Base-by-base conservation (phyloP, 2,113 vertebrate genomes). In the Benitochromis conjunctus region DNA sequence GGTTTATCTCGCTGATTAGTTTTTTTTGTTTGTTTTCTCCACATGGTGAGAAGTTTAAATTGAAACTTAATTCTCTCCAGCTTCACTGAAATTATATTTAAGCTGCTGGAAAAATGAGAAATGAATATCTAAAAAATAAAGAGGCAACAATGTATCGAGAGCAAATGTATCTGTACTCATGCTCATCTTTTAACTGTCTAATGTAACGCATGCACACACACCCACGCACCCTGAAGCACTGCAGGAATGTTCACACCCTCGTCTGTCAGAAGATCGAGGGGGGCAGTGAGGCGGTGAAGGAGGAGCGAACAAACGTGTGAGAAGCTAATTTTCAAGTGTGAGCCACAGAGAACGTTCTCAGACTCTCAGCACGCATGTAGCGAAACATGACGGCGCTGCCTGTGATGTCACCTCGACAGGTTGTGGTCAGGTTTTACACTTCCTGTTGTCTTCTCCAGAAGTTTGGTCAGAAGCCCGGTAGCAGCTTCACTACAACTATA, bases 321-420 rank as follows among this genome's bases (percentile, higher is more conserved):
- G 34, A 56, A 90, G 43, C 41, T 18, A 79, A 80, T 88, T 86
- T 83, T 76, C 14, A 38, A 53, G 83, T 86, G 88, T 55, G 81
- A 84, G 56, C 18, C 81, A 56, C 55, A 1, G 29, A 80, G 83
- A 62, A 64, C 3, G 24, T 7, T 86, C 19, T 13, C 5, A 54
- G 2, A 29, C 19, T 53, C 43, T 36, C 58, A 13, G 46, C 21
- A 1, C 36, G 79, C 82, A 76, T 53, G 69, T 9, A 9, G 21
- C 62, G 51, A 80, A 60, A 6, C 21, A 48, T 4, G 9, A 26
- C 6, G 3, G 4, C 10, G 12, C 11, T 4, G 48, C 11, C 1
- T 36, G 80, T 41, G 58, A 43, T 24, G 80, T 18, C 74, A 54
- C n/a, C 69, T 13, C 7, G 26, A 29, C 58, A 11, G 36, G 71